Evolutionary conservation across 2,888 invertebrate species (phyloP), one percentile per base, ranked within the genome.

Genomic region (Orchestes rusci): DNA sequence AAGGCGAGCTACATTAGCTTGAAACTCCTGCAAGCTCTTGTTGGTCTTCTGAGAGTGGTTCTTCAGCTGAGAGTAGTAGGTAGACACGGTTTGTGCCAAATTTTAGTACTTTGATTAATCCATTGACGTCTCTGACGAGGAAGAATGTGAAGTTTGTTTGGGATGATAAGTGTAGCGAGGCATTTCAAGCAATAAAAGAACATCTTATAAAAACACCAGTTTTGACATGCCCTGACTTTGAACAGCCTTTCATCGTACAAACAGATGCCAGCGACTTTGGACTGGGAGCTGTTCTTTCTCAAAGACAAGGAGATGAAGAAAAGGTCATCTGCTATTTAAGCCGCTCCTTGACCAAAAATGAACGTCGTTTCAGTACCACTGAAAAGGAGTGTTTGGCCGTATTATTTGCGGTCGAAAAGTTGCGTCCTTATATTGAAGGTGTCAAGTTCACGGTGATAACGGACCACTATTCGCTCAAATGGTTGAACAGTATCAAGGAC

Each of bases 31-130:
- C n/a, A n/a, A n/a, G n/a, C n/a, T n/a, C n/a, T n/a, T n/a, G n/a
- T n/a, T n/a, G n/a, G n/a, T n/a, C n/a, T n/a, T n/a, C n/a, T n/a
- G n/a, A n/a, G n/a, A n/a, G n/a, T n/a, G n/a, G n/a, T n/a, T n/a
- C n/a, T n/a, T n/a, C n/a, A n/a, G n/a, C n/a, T n/a, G n/a, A n/a
- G n/a, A n/a, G n/a, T n/a, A n/a, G n/a, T n/a, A n/a, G n/a, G n/a
- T n/a, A n/a, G n/a, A n/a, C n/a, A n/a, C n/a, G n/a, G n/a, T 2
- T 51, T 51, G 1, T 57, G 1, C 23, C 37, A 10, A 18, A 51
- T 13, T 55, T 55, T 36, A 39, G 48, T 8, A 10, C 15, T 5
- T 5, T 33, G 4, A 12, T 33, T 10, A 4, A 15, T 5, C 33
- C 37, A 13, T 16, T 41, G 20, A 41, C 34, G 5, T n/a, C 15